Evolutionary conservation across 1,140 invertebrate genomes (phyloP), one percentile per base, ranked within the genome.

Genomic region (Monomorium pharaonis): DNA sequence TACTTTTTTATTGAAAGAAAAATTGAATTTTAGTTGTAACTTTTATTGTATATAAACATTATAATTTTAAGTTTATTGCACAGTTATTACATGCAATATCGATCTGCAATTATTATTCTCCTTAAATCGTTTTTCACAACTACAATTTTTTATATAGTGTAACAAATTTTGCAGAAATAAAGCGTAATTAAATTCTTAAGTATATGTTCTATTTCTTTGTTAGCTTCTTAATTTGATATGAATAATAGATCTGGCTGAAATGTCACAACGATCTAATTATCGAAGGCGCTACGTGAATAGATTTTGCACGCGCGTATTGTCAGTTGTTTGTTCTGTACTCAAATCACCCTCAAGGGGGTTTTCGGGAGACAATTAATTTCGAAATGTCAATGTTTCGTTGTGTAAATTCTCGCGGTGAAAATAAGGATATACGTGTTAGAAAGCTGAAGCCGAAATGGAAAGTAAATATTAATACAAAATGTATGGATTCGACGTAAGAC

Each of bases 221-320:
- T 30, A 60, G 21, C 18, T 77, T 47, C 9, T 65, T 78, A 37
- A 70, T 81, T n/a, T n/a, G 2, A 16, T 37, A 9, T 18, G 9
- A 63, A 76, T 42, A 76, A 49, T 84, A 76, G 24, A 21, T 30
- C 14, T 14, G 27, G 76, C 70, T 44, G 27, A 69, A 70, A 86
- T 76, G 62, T 88, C 77, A 86, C 63, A 54, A 62, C 18, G 65
- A 87, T 83, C 30, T 76, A 76, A 86, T 83, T 76, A 86, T 42
- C 18, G 37, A 76, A 56, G n/a, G 16, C 3, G 49, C 10, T 37
- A n/a, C 78, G 54, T 84, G n/a, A 77, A 84, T 86, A 67, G 42
- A 70, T 54, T 33, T 74, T 30, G 49, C 14, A 72, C 65, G 37
- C 14, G 37, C 4, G 18, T 37, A 16, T 49, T 24, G 16, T 14